Evolutionary conservation across 2,888 invertebrate genomes (phyloP), one percentile per base, ranked within the genome.

Genomic region (Tromatobia lineatoria): DNA sequence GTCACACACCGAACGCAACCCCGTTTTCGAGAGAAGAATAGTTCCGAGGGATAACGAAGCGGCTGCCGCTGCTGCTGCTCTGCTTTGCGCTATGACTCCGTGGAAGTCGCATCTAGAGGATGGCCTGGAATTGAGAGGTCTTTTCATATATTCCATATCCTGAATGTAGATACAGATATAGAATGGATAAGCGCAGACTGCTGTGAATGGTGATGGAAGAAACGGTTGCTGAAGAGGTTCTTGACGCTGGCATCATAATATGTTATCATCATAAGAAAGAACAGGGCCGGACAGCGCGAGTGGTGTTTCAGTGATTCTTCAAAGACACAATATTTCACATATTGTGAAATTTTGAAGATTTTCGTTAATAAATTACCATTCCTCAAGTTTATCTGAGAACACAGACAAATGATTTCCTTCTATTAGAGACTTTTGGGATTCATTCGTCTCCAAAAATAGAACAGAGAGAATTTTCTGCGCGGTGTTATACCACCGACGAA

Each of bases 21-120:
- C 83, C 59, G 42, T 66, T 64, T 67, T 47, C 80, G 66, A 75
- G 82, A 73, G 66, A 76, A 84, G 61, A 82, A 84, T 73, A 83
- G 83, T 83, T 80, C 25, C 57, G 50, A 47, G 79, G 73, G 64
- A 80, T 83, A 83, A 83, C 83, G 83, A 83, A 83, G 83, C 75
- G 66, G 66, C 79, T 67, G 47, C 74, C 78, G 52, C 54, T 38
- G 71, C 42, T 47, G 18, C 25, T 52, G 20, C 57, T 47, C 25
- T 52, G 20, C 57, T 47, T 25, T 18, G 57, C n/a, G n/a, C 47
- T 70, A 15, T 18, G 67, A 13, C 61, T 70, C 69, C 11, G 47
- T 66, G 70, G 52, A 70, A 75, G 64, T 74, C 75, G 64, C 75
- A 70, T 69, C 78, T 74, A 47, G 64, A 45, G 34, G 54, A 69